Base-by-base conservation (phyloP, 2,113 vertebrate genomes). In the Barnardius zonarius region DNA sequence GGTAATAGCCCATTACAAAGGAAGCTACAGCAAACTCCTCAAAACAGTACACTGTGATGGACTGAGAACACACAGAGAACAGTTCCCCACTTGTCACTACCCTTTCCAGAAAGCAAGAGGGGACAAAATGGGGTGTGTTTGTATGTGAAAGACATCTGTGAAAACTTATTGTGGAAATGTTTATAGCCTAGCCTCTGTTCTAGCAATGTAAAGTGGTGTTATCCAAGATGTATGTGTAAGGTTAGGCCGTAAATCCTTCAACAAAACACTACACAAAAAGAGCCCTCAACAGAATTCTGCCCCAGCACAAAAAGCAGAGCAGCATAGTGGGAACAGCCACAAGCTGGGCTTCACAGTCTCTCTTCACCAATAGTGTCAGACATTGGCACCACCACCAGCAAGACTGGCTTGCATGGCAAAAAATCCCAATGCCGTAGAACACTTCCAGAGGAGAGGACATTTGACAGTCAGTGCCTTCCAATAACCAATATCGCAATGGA, bases 1-100 rank as follows among this genome's bases (percentile, higher is more conserved):
- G 39, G 51, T 51, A 77, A 80, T 5, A 69, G 74, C 37, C 46
- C 0, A 0, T 35, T 76, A 41, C 3, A 46, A 84, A 89, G 73
- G 84, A 69, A 75, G 67, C 46, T 43, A 25, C 37, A 59, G 84
- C 91, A 86, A 93, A 81, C 31, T 39, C 80, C n/a, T 74, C 51
- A 59, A 35, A 85, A 64, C 39, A 51, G 52, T 35, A 30, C 0
- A 0, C 13, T 78, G 57, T 33, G 70, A 83, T n/a, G 67, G 49
- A 66, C 54, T n/a, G 39, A 69, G 74, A 44, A 76, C 48, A 83
- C 2, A 11, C 1, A 2, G 49, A 44, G 44, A 87, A 55, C 31
- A 46, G 48, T 33, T 57, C 68, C 75, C 74, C 64, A 75, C 63
- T 67, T 79, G 82, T 23, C 78, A 46, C 37, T 75, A n/a, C 11